Evolutionary conservation across 1,140 invertebrate genomes (phyloP), one percentile per base, ranked within the genome.

Genomic region (Drosophila obscura): DNA sequence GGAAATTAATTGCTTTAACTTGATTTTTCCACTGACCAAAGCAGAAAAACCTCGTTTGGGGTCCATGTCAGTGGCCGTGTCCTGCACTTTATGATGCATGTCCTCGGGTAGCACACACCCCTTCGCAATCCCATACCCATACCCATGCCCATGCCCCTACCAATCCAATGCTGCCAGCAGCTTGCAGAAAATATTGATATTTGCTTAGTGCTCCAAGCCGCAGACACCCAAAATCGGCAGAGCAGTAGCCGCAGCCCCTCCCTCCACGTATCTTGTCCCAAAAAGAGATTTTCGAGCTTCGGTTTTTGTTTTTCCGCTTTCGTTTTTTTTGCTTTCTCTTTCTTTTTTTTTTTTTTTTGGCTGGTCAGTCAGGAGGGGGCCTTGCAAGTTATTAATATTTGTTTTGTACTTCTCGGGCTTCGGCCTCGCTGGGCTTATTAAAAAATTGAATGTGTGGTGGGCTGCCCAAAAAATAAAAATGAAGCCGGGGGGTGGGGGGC

Each of bases 1-100:
- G 90, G 90, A 90, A 91, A 91, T 91, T 91, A 91, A 91, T 91
- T 91, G 90, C 90, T 87, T 90, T 91, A 91, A 88, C 84, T 88
- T 88, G 81, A 89, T 88, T 88, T 83, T 88, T 76, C 77, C 59
- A 76, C 65, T 67, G 56, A 59, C 67, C 53, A 73, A 8, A 68
- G 62, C 41, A 35, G 60, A 35, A 35, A 63, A 63, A 31, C 8
- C 24, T 52, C 51, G 41, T 57, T 45, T 16, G 28, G 31, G 46
- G 9, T 22, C 13, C 6, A n/a, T n/a, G n/a, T 11, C 31, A n/a
- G 19, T 19, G 48, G 22, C 50, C 13, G 41, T 48, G 48, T 50
- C 69, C 66, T 88, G 83, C 82, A 87, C 76, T 87, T 87, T 87
- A 87, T 87, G 82, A 79, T 87, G 79, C 82, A 87, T 88, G 82